Base-by-base conservation (phyloP, 2,113 vertebrate genomes). In the Dendropsophus ebraccatus region DNA sequence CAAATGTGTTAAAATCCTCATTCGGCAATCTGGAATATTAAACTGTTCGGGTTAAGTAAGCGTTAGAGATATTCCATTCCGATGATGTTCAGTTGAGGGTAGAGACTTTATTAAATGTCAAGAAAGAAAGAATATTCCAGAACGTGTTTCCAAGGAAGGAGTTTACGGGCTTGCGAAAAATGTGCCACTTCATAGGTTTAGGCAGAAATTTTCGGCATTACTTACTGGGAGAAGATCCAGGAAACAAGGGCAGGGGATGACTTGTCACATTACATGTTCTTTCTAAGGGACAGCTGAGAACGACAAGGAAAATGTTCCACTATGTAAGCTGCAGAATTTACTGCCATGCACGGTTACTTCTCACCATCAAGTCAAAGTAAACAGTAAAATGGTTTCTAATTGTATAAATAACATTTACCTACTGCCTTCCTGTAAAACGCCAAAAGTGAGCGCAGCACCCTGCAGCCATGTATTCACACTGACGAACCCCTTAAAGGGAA, bases 251-350 rank as follows among this genome's bases (percentile, higher is more conserved):
- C 58, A 77, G 73, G 62, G 83, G 30, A 54, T 72, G 67, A 25
- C 69, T 74, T 83, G 69, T 83, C 67, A 28, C 49, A 83, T 85
- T 77, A 77, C 56, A 85, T 77, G 73, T 77, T 45, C 75, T 85
- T 67, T 30, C 83, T 85, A 77, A 67, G 83, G 73, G 83, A 85
- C 74, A 85, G 37, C 74, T 47, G 58, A 77, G 50, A 45, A 47
- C 21, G 45, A 67, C 41, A 69, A 41, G 70, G 49, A 83, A 75
- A 76, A 78, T 85, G 58, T 85, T 85, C 56, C 73, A 35, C 83
- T 84, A 25, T 60, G 69, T 73, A 45, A 58, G 30, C 73, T 52
- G 30, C 30, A 67, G 28, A 85, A 60, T 30, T 60, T 32, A 21
- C 25, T 65, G 52, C 35, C n/a, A 65, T 19, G 9, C 25, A 49